A percentile compares a stretch with the other conserved stretches of the same genome.
Conservation (phyloP, 2,113 vertebrate species). For the Chunga burmeisteri region DNA sequence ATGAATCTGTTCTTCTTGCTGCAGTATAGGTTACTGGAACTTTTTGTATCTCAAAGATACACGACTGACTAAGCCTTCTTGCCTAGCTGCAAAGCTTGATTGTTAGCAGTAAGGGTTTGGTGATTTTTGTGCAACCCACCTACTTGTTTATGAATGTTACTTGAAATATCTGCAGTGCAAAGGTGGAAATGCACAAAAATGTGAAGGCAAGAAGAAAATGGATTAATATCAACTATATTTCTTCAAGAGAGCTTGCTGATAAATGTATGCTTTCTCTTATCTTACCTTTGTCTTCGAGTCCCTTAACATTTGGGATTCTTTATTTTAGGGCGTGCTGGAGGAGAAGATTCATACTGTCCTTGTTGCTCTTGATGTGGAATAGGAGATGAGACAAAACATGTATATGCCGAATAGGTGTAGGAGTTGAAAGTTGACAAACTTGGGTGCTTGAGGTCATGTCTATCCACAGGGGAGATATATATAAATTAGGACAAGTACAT, state of each 20-base stretch:
- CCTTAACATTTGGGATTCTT: not conserved
- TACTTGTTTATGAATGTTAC: not conserved
- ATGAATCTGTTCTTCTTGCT: not conserved
- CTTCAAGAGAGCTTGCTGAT: not conserved
- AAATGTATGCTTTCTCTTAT: not conserved
- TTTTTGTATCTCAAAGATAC: not conserved
- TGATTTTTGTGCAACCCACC: not conserved
- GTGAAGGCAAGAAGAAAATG: not conserved
- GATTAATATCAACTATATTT: not conserved
- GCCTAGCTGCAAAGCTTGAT: not conserved
- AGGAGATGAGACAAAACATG: not conserved
- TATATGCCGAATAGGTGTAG: not conserved
- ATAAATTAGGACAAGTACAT: not conserved
- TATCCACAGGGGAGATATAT: not conserved
- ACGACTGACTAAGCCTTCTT: not conserved
- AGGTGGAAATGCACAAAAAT: not conserved
- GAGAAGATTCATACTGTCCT: not conserved
- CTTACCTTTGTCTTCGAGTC: not conserved
- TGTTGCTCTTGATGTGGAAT: not conserved
- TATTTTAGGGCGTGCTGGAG: not conserved
- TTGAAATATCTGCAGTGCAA: not conserved
- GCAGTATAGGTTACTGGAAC: not conserved
- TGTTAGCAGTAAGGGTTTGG: not conserved
- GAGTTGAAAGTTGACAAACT: not conserved
- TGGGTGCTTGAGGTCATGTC: not conserved